Conservation (phyloP, 2,797 vertebrate species). For the Oreonectes daqikongensis region DNA sequence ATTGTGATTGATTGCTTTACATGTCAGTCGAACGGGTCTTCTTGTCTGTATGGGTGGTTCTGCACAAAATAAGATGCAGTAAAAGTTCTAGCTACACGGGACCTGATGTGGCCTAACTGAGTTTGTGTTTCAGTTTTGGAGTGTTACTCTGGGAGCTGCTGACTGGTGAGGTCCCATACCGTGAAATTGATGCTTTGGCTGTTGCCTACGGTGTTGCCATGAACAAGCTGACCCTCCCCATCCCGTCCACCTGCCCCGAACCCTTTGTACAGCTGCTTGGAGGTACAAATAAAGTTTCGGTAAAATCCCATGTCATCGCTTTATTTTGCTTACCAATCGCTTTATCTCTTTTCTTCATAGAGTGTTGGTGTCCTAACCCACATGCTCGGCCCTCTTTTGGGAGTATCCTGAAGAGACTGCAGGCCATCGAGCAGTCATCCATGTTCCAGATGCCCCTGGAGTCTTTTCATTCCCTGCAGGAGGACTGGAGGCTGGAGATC, state of each 20-base stretch:
- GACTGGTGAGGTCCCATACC: slow-evolving; percentile 91
- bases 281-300: slow-evolving; percentile 71
- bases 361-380: slow-evolving; percentile 89
- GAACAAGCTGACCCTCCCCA: slow-evolving; percentile 91
- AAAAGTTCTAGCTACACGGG: too few species aligned
- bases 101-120: neutral
- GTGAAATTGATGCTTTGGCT: slow-evolving; percentile 88
- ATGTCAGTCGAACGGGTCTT: too few species aligned
- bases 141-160: slow-evolving; percentile 92
- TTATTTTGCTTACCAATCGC: slow-evolving; percentile 38
- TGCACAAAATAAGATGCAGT: too few species aligned
- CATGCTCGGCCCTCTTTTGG: slow-evolving; percentile 82
- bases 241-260: slow-evolving; percentile 91
- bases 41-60: too few species aligned
- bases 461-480: slow-evolving; percentile 90
- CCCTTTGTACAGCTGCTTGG: slow-evolving; percentile 86
- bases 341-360: slow-evolving; percentile 66
- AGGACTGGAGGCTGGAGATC: slow-evolving; percentile 92
- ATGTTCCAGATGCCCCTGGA: slow-evolving; percentile 93
- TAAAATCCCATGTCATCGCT: neutral
- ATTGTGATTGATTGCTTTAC: too few species aligned
- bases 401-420: slow-evolving; percentile 81
- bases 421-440: slow-evolving; percentile 86
- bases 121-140: slow-evolving; percentile 79
- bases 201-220: slow-evolving; percentile 92